Evolutionary conservation across 2,113 vertebrate genomes (phyloP), one percentile per base, ranked within the genome.

Genomic region (Setophaga coronata): DNA sequence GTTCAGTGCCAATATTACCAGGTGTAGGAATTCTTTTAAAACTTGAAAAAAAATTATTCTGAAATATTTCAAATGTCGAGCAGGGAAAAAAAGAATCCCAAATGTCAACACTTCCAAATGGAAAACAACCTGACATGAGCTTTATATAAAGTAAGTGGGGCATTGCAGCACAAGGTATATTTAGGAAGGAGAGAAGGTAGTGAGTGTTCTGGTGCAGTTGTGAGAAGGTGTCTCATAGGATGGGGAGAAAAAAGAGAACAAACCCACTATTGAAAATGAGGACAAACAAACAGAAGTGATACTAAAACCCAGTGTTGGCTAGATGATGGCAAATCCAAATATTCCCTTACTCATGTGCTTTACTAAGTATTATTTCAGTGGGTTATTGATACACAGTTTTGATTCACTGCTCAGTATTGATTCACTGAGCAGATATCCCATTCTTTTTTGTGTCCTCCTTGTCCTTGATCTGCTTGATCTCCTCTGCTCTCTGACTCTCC

Each of bases 91-190:
- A 83, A 69, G 34, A 82, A 87, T 33, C 25, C 43, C 73, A 73
- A 86, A 86, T 57, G 60, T 76, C 89, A 91, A 72, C 90, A 86
- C 58, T 60, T 94, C 19, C 74, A 83, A 74, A 65, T 2, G 0
- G 51, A 80, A 90, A 96, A 89, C 65, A 90, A 84, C 23, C 48
- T 85, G 71, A 93, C 76, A 60, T 87, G 65, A 85, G 69, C 33
- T 78, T 90, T 82, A 87, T 47, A 60, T 69, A 89, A 95, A 87
- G 53, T 82, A 94, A 94, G 73, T 89, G 58, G 62, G 69, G 29
- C 86, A 89, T 5, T 70, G 54, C 48, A 81, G 60, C 43, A 93
- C 43, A 51, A 90, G 34, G 64, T 62, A 62, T 83, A 6, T 45
- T 70, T 86, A 61, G 47, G 54, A 80, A 90, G 15, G 81, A 34